Conservation (phyloP, 2,113 vertebrate species). For the Rhadina sibilatrix region DNA sequence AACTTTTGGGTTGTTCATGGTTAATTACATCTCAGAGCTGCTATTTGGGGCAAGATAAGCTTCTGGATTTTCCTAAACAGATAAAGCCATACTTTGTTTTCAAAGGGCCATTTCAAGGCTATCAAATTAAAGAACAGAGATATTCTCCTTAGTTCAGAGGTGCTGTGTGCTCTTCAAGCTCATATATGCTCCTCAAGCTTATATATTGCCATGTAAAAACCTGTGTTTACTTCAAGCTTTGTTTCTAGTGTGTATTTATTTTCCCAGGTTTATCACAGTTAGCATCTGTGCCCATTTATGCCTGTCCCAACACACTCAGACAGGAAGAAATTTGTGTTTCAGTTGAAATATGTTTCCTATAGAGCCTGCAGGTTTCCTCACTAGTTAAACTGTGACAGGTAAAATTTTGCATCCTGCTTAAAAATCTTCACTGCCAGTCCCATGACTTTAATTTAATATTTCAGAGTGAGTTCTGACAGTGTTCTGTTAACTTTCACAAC, state of each 20-base stretch:
- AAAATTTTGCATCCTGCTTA: neutral
- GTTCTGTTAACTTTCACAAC: constrained; percentile 49
- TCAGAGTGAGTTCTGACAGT: constrained; percentile 19
- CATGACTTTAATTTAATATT: neutral
- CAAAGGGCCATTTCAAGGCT: neutral
- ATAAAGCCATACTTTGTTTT: neutral
- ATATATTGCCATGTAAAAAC: neutral
- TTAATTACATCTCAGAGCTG: neutral
- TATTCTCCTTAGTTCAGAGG: neutral
- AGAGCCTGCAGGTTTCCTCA: constrained; percentile 4
- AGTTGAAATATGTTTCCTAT: constrained; percentile 1
- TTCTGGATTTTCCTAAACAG: neutral
- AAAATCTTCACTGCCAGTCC: neutral
- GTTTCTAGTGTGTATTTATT: constrained; percentile 31
- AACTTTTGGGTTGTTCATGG: neutral
- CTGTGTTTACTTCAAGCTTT: neutral
- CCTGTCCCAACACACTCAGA: constrained; percentile 3
- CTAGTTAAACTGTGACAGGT: constrained; percentile 19
- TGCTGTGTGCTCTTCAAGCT: neutral
- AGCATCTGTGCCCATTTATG: constrained; percentile 44
- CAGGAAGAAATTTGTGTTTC: neutral
- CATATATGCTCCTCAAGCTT: neutral
- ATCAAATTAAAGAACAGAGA: neutral
- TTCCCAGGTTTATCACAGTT: constrained; percentile 40
- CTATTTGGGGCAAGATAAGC: neutral